Evolutionary conservation across 1,140 invertebrate species (phyloP), one percentile per base, ranked within the genome.

Genomic region (Euura saliciscinereae): DNA sequence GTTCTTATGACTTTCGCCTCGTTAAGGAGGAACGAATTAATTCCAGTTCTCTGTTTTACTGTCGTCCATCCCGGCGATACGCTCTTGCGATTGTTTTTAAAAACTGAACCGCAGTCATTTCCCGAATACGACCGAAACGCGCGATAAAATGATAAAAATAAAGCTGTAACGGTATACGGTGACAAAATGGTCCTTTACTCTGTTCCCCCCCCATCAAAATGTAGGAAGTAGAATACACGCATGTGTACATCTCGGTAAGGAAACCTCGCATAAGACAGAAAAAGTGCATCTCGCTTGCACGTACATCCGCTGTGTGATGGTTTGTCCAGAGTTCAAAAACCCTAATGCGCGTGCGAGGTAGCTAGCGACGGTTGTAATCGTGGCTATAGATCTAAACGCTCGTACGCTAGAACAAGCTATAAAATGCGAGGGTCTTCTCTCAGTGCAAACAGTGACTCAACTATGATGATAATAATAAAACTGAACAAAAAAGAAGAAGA

Each of bases 311-410:
- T 59, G 51, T 8, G 51, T 44, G 66, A 45, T 46, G 68, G 43
- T 46, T 69, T 46, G 68, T 44, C 11, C 11, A 46, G 68, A 69
- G 68, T 69, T 69, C 68, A 69, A 69, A 69, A 45, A 69, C 68
- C 68, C 45, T 46, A 43, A 42, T 69, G 45, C 68, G 68, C 68
- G 68, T 46, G 68, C 68, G 28, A 46, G 43, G 6, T 11, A 44
- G 11, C 5, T 13, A 44, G 13, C 68, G 68, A 59, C 5, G 51
- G 51, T 59, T 59, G 51, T 59, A 59, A 59, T n/a, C 51, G 13
- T 59, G 51, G 51, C 51, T 6, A 59, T 59, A 2, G 51, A 59
- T 4, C 13, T 59, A n/a, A 59, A 59, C 51, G 3, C 3, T 59
- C 5, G 3, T 6, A n/a, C 6, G 3, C 3, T 59, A 6, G 51